Evolutionary conservation across 2,888 invertebrate species (phyloP), one percentile per base, ranked within the genome.

Genomic region (Chironomus riparius): DNA sequence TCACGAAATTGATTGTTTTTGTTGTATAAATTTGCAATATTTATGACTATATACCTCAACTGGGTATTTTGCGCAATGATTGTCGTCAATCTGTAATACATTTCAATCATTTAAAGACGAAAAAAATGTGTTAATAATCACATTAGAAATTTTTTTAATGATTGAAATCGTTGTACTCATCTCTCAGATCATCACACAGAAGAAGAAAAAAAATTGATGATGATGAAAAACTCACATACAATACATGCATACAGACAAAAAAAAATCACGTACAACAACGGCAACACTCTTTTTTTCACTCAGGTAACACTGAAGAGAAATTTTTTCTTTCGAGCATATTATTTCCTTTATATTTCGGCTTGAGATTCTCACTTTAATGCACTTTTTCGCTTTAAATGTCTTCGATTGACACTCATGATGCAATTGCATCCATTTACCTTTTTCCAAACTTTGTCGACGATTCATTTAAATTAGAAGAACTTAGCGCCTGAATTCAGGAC

Each of bases 371-470:
- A 68, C 15, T 15, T 68, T 47, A 28, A 68, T 21, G 47, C 38
- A 68, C 18, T 15, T 68, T 28, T 28, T 28, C 68, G 47, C 68
- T 47, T 68, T n/a, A 5, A 68, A 28, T 68, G 18, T 38, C 24
- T 15, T 38, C 2, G 28, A 28, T n/a, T 15, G 13, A 38, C 68
- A 68, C 7, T 68, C n/a, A 47, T 47, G 15, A 38, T 28, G 28
- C 38, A 22, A 68, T 47, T 47, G 7, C 2, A n/a, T 10, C 15
- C 38, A 48, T 18, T 74, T 74, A 74, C 74, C 74, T 80, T 81
- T 81, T 80, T 82, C 82, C 80, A 81, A 78, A 79, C 81, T 81
- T 80, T 81, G 81, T 80, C 81, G 80, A 79, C 81, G 81, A 81
- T 80, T 81, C 82, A 82, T 82, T 82, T 76, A 76, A 76, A 76